These are phyloP conservation scores for Apodemia duryi DNA, from an alignment of 2,888 invertebrate genomes.

Conservation along the genomic window DNA sequence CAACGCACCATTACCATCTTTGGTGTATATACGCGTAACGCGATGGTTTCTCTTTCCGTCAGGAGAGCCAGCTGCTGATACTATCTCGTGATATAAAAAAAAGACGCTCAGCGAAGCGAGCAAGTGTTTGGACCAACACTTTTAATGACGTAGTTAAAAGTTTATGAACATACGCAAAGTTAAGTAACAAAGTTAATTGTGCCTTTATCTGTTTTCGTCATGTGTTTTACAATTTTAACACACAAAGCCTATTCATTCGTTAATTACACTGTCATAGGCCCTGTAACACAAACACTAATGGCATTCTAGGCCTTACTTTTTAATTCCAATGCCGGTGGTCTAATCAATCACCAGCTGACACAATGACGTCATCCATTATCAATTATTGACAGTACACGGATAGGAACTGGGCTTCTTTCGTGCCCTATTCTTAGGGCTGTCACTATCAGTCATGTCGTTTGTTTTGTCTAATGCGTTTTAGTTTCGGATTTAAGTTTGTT, in stretches of 20 bases:
- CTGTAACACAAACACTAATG: slow-evolving; percentile 13
- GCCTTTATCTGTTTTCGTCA: neutral
- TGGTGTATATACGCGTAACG: too few relatives aligned
- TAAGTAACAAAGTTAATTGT: too few relatives aligned
- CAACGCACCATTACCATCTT: too few relatives aligned
- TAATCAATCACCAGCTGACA: slow-evolving; percentile 72
- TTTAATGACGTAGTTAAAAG: too few relatives aligned
- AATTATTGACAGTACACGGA: slow-evolving; percentile 73
- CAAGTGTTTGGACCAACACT: too few relatives aligned
- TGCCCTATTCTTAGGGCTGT: slow-evolving; percentile 41
- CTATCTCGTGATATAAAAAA: too few relatives aligned
- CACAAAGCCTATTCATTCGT: neutral
- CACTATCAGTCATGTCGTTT: slow-evolving; percentile 19
- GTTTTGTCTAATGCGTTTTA: slow-evolving; percentile 18
- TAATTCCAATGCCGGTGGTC: slow-evolving; percentile 40
- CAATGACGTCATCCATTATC: slow-evolving; percentile 78
- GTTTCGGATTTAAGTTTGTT: slow-evolving; percentile 19
- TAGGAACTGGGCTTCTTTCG: slow-evolving; percentile 64
- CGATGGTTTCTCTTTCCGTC: too few relatives aligned
- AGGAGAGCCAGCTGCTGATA: too few relatives aligned
- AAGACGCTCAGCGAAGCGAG: too few relatives aligned
- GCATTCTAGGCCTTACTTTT: slow-evolving; percentile 26
- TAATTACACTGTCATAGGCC: slow-evolving; percentile 2
- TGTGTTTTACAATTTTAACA: neutral
- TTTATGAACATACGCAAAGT: too few relatives aligned